Percentiles rank a stretch among this genome's conserved stretches.
Conservation (phyloP, 2,113 vertebrate genomes). For the Nematolebias whitei region DNA sequence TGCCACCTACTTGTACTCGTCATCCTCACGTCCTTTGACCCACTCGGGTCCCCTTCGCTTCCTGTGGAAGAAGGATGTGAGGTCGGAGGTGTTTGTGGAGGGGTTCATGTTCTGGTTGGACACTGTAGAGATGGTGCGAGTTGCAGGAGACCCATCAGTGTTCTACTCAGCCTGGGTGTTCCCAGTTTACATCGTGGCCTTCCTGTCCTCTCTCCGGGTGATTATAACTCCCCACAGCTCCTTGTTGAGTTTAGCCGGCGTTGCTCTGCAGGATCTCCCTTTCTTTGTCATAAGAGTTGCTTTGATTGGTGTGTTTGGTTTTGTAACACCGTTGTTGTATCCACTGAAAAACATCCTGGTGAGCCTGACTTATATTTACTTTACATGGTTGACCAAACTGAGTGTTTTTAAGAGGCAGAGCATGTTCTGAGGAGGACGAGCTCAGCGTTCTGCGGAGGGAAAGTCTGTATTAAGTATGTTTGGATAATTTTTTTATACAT, state of each 20-base stretch:
- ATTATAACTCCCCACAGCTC: constrained; percentile 74
- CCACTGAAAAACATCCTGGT: constrained; percentile 82
- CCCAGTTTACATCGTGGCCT: constrained; percentile 80
- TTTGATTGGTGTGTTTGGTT: constrained; percentile 75
- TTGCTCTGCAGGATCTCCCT: constrained; percentile 82
- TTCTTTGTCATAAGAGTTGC: constrained; percentile 79
- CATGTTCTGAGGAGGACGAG: constrained; percentile 71
- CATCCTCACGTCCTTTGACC: constrained; percentile 28
- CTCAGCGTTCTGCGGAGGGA: too few relatives aligned
- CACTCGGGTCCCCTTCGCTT: constrained; percentile 48
- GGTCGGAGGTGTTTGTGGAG: constrained; percentile 74
- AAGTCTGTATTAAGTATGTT: too few relatives aligned
- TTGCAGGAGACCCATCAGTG: constrained; percentile 58
- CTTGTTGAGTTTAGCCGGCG: constrained; percentile 63
- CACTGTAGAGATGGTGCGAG: constrained; percentile 83
- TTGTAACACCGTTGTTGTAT: constrained; percentile 80
- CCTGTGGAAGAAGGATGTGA: constrained; percentile 68
- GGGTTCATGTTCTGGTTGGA: constrained; percentile 84
- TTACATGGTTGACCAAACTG: constrained; percentile 77
- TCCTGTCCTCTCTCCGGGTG: constrained; percentile 78
- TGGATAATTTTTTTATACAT: too few relatives aligned
- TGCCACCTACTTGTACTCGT: constrained; percentile 65
- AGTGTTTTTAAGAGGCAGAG: constrained; percentile 67
- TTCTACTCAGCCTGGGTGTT: constrained; percentile 82
- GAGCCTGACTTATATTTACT: constrained; percentile 79